Evolutionary conservation across 2,888 invertebrate genomes (phyloP), one percentile per base, ranked within the genome.

Genomic region (Strigamia transsilvanica): DNA sequence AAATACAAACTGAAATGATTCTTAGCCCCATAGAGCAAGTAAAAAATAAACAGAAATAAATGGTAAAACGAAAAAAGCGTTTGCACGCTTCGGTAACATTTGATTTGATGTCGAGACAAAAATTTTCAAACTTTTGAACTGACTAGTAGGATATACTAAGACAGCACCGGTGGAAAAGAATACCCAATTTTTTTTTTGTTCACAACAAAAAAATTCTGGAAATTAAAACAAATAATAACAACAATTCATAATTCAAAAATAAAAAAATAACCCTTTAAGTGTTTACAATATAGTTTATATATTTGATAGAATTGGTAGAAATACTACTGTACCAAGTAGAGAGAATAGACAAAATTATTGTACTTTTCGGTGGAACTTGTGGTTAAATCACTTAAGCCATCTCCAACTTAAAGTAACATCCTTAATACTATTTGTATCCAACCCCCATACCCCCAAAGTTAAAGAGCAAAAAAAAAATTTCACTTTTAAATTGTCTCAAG

Each of bases 1-100:
- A 61, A 61, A 61, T 61, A 61, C 61, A 61, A 61, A 61, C 23
- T 23, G 61, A 78, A 38, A 78, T 78, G 78, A 78, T 18, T 77
- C 32, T 27, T 78, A 38, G 18, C 38, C 23, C 78, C 32, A 78
- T 34, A 78, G 38, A 78, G 38, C 32, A 78, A 23, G 23, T 23
- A 78, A 78, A 78, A 78, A 12, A 27, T 3, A 27, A 27, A 27
- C 27, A 27, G 3, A 78, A 38, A 78, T 34, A 32, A 78, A 78
- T 23, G 13, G 27, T 5, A 32, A 78, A 78, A n/a, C n/a, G 27
- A 32, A 78, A 27, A 12, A 78, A 32, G 1, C 12, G 15, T n/a
- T 32, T 3, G 5, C 18, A 61, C 61, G 2, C 5, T 21, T 61
- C n/a, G 21, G 61, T 61, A 23, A 61, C 61, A 61, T 61, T 61